These are phyloP conservation scores for Sciurus niger DNA, from an alignment of 2,113 vertebrate genomes.

Conservation along the genomic window DNA sequence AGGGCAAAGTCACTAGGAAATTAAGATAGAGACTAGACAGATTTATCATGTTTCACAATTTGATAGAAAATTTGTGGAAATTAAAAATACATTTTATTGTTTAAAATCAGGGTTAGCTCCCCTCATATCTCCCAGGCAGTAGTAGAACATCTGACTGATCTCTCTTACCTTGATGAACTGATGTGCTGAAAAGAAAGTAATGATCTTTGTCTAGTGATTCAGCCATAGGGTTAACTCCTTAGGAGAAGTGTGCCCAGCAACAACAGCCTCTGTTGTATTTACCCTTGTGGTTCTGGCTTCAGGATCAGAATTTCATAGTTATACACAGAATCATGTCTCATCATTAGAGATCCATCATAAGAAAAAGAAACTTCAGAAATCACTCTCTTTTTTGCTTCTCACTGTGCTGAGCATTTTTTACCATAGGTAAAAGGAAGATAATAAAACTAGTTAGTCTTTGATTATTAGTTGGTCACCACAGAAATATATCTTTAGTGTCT, in stretches of 20 bases:
- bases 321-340: not conserved
- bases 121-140: not conserved
- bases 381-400: not conserved
- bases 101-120: not conserved
- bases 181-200: not conserved
- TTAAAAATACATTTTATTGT: not conserved
- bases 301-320: constrained; percentile 46
- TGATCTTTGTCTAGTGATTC: not conserved
- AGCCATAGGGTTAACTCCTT: not conserved
- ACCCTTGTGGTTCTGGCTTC: not conserved
- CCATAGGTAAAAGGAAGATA: not conserved
- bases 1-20: constrained; percentile 26
- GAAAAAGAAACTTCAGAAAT: not conserved
- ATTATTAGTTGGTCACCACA: not conserved
- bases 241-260: not conserved
- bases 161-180: not conserved
- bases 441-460: not conserved
- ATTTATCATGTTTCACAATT: not conserved
- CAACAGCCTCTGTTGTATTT: not conserved
- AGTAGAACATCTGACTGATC: not conserved
- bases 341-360: not conserved
- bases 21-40: not conserved
- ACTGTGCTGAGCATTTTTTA: not conserved
- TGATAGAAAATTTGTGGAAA: constrained; percentile 4
- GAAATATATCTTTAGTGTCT: not conserved